Conservation (phyloP, 2,797 vertebrate genomes). For the Megaceryle alcyon region DNA sequence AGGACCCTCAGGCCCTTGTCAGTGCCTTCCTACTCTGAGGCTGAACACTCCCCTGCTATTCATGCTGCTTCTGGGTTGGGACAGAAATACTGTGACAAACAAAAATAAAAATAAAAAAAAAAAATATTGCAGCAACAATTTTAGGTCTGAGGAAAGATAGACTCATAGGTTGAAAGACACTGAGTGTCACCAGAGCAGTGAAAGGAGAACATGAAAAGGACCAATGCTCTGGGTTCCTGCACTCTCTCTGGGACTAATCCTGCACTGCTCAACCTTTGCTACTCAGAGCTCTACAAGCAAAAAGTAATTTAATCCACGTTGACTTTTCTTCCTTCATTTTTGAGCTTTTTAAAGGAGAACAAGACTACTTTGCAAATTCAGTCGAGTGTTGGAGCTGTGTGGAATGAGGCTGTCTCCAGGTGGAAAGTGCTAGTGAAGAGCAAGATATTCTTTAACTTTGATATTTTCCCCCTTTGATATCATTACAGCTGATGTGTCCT, state of each 20-base stretch:
- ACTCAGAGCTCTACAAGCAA: background rate
- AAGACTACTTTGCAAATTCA: background rate
- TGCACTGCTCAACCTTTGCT: background rate
- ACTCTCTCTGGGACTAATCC: background rate
- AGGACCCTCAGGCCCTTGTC: background rate
- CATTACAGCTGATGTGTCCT: background rate
- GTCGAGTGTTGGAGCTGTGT: background rate
- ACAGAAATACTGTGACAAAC: background rate
- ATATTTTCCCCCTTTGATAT: background rate
- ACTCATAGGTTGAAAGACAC: background rate
- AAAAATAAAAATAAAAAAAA: background rate
- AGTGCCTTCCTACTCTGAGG: background rate
- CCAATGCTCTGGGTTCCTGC: fast-evolving
- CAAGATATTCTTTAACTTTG: background rate
- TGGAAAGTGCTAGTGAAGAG: background rate
- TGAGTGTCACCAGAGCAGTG: background rate
- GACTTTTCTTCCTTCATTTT: background rate
- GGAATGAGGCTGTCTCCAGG: background rate
- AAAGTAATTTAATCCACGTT: background rate
- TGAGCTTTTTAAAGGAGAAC: background rate
- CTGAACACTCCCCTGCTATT: background rate
- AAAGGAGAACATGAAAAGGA: background rate
- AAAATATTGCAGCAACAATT: background rate
- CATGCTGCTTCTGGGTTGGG: background rate
- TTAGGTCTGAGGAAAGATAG: background rate